phyloP scores from a whole-genome alignment of 2,797 vertebrate genomes.

The Urophycis tenuis region DNA sequence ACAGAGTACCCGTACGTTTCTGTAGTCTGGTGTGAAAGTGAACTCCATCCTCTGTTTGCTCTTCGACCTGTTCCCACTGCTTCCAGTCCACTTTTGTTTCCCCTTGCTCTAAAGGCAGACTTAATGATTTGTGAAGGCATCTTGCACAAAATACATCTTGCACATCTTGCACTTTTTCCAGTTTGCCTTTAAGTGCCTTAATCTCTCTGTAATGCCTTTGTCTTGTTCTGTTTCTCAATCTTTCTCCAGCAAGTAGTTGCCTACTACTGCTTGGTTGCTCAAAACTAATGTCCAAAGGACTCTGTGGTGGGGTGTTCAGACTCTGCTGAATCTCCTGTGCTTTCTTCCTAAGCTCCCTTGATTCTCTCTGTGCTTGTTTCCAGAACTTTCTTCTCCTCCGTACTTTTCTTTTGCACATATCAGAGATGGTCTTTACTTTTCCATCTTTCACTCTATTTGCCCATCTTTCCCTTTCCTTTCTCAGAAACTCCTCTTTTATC shows the following conservation, averaged over 20 bases:
- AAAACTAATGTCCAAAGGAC: no score
- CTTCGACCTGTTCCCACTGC: slow-evolving; percentile 25
- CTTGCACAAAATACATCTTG: not conserved
- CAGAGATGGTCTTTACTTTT: no score
- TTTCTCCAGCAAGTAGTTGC: not conserved
- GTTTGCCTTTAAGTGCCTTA: not conserved
- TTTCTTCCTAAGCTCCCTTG: no score
- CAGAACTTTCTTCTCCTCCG: no score
- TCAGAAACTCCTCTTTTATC: no score
- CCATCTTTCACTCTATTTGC: no score
- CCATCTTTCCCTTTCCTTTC: no score
- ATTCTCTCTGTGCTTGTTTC: no score
- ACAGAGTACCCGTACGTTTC: slow-evolving; percentile 15
- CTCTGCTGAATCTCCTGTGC: no score
- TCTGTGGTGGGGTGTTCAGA: no score
- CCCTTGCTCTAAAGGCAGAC: not conserved
- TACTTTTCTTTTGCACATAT: no score
- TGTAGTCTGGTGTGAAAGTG: slow-evolving; percentile 16
- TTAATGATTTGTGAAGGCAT: not conserved
- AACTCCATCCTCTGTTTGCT: slow-evolving; percentile 12
- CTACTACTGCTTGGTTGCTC: no score
- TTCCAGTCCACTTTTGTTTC: slow-evolving; percentile 16
- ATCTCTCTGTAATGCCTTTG: not conserved
- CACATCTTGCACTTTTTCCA: not conserved
- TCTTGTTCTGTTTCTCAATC: not conserved